These are phyloP conservation scores for Xiphorhynchus erythropygius DNA, from an alignment of 2,797 vertebrate genomes.

Conservation along the genomic window DNA sequence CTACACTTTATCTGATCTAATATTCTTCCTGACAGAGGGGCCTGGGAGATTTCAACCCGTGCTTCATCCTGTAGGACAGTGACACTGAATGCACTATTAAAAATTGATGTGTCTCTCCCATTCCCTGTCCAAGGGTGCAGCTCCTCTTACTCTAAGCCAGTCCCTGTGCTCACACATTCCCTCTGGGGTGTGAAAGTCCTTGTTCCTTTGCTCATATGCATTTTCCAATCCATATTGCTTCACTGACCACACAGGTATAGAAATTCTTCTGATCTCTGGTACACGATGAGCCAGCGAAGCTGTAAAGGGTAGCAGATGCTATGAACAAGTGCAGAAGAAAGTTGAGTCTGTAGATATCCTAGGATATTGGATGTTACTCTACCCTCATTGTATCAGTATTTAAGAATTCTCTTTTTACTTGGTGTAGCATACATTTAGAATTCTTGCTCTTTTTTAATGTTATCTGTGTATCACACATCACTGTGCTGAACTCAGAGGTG, in stretches of 20 bases:
- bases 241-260: neutral
- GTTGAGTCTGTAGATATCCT: neutral
- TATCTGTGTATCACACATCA: neutral
- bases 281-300: neutral
- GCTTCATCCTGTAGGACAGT: neutral
- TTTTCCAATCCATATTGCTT: neutral
- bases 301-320: neutral
- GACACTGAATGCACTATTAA: neutral
- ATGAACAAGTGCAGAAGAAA: neutral
- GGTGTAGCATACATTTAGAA: neutral
- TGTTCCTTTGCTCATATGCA: neutral
- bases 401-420: neutral
- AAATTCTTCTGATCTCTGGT: neutral
- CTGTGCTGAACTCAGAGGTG: neutral
- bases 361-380: neutral
- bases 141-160: neutral
- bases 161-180: neutral
- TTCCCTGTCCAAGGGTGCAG: neutral
- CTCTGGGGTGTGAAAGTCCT: neutral
- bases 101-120: neutral
- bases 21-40: neutral
- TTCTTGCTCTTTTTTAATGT: neutral
- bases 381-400: neutral
- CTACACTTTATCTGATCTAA: neutral
- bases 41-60: neutral